phyloP scores from a whole-genome alignment of 2,797 vertebrate species.

The Microctenopoma steveboyesi region DNA sequence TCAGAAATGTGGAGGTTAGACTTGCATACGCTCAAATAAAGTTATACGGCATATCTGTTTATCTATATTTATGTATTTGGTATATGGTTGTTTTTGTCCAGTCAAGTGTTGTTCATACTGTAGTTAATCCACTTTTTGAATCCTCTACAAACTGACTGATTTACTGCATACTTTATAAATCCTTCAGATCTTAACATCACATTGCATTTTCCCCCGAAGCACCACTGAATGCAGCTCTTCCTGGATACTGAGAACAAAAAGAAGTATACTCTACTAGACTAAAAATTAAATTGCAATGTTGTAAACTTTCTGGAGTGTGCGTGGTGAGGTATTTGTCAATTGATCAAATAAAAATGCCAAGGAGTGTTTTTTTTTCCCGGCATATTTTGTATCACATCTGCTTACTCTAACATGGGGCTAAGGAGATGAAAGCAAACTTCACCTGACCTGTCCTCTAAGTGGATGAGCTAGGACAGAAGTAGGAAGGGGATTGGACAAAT shows the following conservation, averaged over 20 bases:
- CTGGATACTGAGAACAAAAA: neutral
- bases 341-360: conserved; percentile 34
- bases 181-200: conserved; percentile 11
- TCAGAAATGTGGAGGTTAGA: conserved; percentile 16
- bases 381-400: conserved; percentile 49
- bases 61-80: conserved; percentile 5
- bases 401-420: conserved; percentile 49
- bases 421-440: conserved; percentile 65
- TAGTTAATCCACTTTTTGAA: neutral
- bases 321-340: conserved; percentile 23
- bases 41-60: neutral
- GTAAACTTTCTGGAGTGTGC: neutral
- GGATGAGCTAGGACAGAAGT: conserved; percentile 63
- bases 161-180: conserved; percentile 2
- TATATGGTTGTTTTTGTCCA: neutral
- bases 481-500: conserved; percentile 69
- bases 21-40: conserved; percentile 11
- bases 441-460: conserved; percentile 72
- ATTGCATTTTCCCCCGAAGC: neutral
- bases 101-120: neutral
- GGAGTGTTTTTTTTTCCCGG: conserved; percentile 2
- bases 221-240: neutral
- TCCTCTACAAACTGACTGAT: neutral
- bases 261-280: neutral
- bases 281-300: conserved; percentile 12